A percentile compares a stretch with the other conserved stretches of the same genome.
phyloP scores from a whole-genome alignment of 2,113 vertebrate species.

The Petaurus breviceps region DNA sequence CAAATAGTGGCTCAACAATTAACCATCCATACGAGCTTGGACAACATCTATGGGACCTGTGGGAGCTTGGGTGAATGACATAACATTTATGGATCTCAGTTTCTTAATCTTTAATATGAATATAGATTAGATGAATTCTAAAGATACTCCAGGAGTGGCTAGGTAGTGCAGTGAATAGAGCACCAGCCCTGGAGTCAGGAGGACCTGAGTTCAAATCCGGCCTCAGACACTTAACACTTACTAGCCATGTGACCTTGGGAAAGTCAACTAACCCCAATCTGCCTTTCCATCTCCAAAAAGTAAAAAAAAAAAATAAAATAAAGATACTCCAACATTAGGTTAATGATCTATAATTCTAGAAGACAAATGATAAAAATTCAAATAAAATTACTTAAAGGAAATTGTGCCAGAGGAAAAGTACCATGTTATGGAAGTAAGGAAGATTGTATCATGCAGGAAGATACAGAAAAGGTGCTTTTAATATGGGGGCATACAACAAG shows the following conservation, averaged over 20 bases:
- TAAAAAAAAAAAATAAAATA: too few species aligned
- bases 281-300: too few species aligned
- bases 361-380: conserved; percentile 38
- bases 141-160: too few species aligned
- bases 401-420: not conserved
- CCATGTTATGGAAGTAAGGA: not conserved
- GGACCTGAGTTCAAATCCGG: too few species aligned
- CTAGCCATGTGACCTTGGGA: too few species aligned
- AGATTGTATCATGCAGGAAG: not conserved
- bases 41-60: too few species aligned
- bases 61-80: not conserved
- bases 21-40: too few species aligned
- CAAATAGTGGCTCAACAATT: too few species aligned
- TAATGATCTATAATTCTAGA: not conserved
- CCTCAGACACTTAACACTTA: too few species aligned
- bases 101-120: not conserved
- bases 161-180: too few species aligned
- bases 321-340: not conserved
- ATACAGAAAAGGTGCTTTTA: not conserved
- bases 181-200: too few species aligned
- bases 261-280: too few species aligned
- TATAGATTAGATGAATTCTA: not conserved
- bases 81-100: not conserved
- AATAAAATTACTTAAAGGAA: not conserved
- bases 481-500: not conserved